Percentiles rank a stretch among this genome's conserved stretches.
phyloP scores from a whole-genome alignment of 2,113 vertebrate species.

The Lichenostomus cassidix region DNA sequence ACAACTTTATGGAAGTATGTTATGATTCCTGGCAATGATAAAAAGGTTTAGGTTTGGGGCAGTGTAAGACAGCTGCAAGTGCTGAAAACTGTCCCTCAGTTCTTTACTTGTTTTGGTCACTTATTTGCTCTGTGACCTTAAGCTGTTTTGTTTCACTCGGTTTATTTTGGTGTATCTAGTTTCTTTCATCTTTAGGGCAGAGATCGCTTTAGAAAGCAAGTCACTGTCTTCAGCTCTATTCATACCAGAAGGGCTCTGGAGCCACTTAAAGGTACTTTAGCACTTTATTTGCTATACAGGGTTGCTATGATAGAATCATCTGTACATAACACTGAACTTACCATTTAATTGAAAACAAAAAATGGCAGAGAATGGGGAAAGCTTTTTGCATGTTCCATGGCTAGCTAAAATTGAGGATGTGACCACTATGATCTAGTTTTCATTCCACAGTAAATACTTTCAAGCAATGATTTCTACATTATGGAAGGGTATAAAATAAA shows the following conservation, averaged over 20 bases:
- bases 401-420: background rate
- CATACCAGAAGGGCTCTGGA: fast-evolving
- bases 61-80: background rate
- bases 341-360: background rate
- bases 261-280: background rate
- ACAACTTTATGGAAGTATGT: background rate
- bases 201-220: background rate
- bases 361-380: background rate
- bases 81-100: background rate
- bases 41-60: background rate
- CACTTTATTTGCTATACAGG: background rate
- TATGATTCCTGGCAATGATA: background rate
- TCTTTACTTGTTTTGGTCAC: background rate
- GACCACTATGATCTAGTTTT: background rate
- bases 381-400: background rate
- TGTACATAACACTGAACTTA: background rate
- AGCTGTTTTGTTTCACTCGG: background rate
- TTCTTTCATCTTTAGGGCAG: background rate
- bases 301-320: background rate
- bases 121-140: background rate
- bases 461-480: background rate
- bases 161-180: background rate
- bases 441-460: background rate
- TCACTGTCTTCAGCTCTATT: background rate
- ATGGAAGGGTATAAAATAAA: background rate